Evolutionary conservation across 2,113 vertebrate genomes (phyloP).

Genomic region (Corvus moneduloides): DNA sequence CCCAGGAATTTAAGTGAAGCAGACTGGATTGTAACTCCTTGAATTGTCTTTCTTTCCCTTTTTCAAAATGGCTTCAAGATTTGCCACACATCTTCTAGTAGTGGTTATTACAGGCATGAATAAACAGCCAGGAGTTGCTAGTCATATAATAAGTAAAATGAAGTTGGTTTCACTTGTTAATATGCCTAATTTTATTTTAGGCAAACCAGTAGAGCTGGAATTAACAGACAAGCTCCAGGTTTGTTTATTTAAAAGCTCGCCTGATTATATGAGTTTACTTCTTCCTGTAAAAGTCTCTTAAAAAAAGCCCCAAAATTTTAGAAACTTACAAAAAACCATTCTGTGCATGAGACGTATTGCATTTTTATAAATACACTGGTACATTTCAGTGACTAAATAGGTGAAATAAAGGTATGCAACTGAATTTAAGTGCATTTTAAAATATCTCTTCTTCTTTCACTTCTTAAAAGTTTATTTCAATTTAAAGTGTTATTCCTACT

Average conservation of each 20-base stretch:
- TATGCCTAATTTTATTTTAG: background rate
- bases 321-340: background rate
- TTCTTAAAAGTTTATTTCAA: background rate
- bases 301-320: background rate
- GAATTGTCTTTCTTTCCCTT: background rate
- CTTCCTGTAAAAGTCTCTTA: background rate
- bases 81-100: background rate
- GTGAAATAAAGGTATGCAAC: background rate
- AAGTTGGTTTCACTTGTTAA: background rate
- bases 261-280: background rate
- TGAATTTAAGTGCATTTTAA: background rate
- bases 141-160: background rate
- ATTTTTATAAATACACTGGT: background rate
- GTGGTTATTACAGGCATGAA: background rate
- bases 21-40: background rate
- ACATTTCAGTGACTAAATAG: background rate
- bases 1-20: background rate
- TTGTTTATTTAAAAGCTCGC: background rate
- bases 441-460: background rate
- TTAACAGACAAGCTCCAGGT: background rate
- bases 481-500: background rate
- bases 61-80: background rate
- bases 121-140: background rate
- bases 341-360: background rate
- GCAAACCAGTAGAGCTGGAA: background rate